Evolutionary conservation across 2,888 invertebrate genomes (phyloP).

Genomic region (Gisinianus flammeolus): DNA sequence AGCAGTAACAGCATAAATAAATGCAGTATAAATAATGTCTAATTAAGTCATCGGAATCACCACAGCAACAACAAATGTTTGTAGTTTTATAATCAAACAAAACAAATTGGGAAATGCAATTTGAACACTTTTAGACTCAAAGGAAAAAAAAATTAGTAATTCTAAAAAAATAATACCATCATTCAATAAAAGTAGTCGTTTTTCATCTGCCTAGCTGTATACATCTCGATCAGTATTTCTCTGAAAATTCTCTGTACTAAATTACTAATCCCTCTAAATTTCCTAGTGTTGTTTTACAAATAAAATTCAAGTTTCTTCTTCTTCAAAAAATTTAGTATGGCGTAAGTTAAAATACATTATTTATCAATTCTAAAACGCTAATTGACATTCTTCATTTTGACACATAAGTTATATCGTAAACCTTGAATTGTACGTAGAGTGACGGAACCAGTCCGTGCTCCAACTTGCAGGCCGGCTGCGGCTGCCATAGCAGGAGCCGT

Average conservation of each 20-base stretch:
- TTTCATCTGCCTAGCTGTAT: background rate
- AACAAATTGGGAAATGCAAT: too few species aligned
- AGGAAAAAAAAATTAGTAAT: too few species aligned
- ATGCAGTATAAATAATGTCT: too few species aligned
- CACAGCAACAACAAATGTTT: too few species aligned
- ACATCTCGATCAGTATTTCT: background rate
- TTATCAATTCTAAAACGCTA: too few species aligned
- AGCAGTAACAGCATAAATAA: too few species aligned
- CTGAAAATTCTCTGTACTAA: background rate
- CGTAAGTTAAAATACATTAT: background rate
- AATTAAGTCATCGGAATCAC: too few species aligned
- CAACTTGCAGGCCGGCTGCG: background rate
- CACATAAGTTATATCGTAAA: background rate
- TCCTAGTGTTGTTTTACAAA: background rate
- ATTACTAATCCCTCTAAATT: background rate
- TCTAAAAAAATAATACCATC: too few species aligned
- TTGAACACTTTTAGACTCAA: too few species aligned
- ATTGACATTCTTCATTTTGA: too few species aligned
- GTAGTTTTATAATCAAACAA: too few species aligned
- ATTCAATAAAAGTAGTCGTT: too few species aligned
- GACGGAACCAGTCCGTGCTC: background rate
- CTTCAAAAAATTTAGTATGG: background rate
- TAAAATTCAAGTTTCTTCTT: background rate
- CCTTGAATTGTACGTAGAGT: background rate
- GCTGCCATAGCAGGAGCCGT: background rate